Base-by-base conservation (phyloP, 1,140 invertebrate species). In the Zaprionus davidi region DNA sequence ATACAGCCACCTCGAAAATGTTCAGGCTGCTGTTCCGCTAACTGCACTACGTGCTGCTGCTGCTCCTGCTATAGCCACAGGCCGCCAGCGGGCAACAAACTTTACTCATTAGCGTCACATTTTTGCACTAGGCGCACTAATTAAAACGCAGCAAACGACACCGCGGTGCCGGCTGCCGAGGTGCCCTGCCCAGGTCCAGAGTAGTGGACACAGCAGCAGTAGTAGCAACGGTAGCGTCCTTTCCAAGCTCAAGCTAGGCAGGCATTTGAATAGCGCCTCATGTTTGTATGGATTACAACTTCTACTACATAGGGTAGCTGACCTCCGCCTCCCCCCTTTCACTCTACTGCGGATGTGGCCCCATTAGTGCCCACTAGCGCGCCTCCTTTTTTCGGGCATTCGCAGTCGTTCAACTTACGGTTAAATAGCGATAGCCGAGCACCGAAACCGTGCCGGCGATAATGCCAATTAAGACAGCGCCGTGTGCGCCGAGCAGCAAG, bases 401-500 rank as follows among this genome's bases (percentile, higher is more conserved):
- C 22, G 62, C 38, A 65, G 63, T 78, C 60, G 81, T 77, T 79
- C 59, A 87, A 92, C 92, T 95, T 94, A 99, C 98, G 90, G 97
- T 96, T 55, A 99, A 92, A 92, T 95, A 97, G 88, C 94, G 94
- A 92, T 98, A 99, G 58, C 98, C 98, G 36, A 97, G 75, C 9
- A 98, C 97, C 56, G 98, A 99, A 31, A 99, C 81, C 4, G 95
- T 76, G 13, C 96, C 98, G 44, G 98, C 97, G 31, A 96, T 81
- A 51, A 95, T 94, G 15, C 98, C 98, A 76, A 99, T 94, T 49
- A 96, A 91, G 55, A 99, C 92, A 17, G 98, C 98, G 28, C 97
- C 98, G 77, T 95, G 96, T 0, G 98, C 97, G 56, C 96, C 93
- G n/a, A 98, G 94, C 93, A 97, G 96, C 94, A 99, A 94, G 93